phyloP scores from a whole-genome alignment of 2,888 invertebrate species.

The Subacronicta megacephala region DNA sequence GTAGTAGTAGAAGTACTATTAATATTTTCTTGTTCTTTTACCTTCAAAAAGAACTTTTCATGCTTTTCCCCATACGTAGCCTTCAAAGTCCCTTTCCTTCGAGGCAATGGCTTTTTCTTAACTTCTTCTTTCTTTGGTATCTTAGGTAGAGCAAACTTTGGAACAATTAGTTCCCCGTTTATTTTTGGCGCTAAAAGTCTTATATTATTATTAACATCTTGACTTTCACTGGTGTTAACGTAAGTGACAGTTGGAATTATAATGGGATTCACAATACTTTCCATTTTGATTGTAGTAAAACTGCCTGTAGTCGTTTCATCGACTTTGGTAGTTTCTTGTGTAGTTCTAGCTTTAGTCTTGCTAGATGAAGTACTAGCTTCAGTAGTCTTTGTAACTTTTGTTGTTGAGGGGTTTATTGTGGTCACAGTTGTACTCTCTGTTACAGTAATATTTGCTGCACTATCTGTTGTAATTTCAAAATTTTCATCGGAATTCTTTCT shows the following conservation, averaged over 20 bases:
- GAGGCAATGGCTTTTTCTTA: conserved; percentile 78
- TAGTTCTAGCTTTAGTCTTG: conserved; percentile 18
- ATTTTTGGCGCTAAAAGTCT: conserved; percentile 67
- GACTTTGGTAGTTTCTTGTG: conserved; percentile 29
- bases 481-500: conserved; percentile 67
- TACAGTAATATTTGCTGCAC: conserved; percentile 28
- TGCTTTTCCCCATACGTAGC: conserved; percentile 87
- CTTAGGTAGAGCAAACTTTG: conserved; percentile 70
- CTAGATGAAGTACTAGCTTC: conserved; percentile 19
- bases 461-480: conserved; percentile 35
- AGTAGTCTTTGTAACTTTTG: conserved; percentile 19
- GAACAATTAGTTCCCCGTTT: conserved; percentile 76
- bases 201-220: conserved; percentile 74
- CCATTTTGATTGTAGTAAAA: conserved; percentile 20
- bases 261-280: conserved; percentile 68
- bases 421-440: conserved; percentile 26
- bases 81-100: conserved; percentile 85
- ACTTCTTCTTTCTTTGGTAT: conserved; percentile 72
- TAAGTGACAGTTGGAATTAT: conserved; percentile 75
- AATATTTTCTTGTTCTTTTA: conserved; percentile 44
- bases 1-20: not conserved
- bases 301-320: conserved; percentile 32
- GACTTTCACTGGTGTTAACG: conserved; percentile 57
- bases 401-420: conserved; percentile 25
- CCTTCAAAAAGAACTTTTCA: conserved; percentile 75